Base-by-base conservation (phyloP, 2,888 invertebrate genomes). In the Dendrolimus houi region DNA sequence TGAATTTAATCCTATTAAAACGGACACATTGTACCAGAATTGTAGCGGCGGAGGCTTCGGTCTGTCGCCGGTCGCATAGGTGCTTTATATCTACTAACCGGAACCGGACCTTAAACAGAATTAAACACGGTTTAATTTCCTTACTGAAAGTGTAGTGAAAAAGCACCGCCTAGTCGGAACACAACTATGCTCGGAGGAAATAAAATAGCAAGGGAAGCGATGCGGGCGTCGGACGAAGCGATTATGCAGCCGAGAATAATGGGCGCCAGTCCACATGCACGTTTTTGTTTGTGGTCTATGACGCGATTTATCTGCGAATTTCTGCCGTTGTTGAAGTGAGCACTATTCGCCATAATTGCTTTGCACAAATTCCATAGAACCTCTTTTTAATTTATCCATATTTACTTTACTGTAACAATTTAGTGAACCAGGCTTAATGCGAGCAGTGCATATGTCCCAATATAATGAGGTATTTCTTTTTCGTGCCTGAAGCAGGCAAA, bases 171-270 rank as follows among this genome's bases (percentile, higher is more conserved):
- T 87, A 85, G 83, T 84, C 83, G 82, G 84, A 87, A 87, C 82
- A 85, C 81, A 85, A 87, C 85, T 85, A 84, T 85, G 81, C 81
- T 72, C 83, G 80, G 85, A 85, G 88, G 88, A 87, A 87, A 88
- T 89, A 89, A 90, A 90, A 87, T 88, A 87, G 88, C 81, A 76
- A 81, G 86, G 87, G 87, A 87, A 88, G 81, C 89, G 87, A 86
- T 87, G 88, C 89, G 88, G 87, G 87, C 85, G 87, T 87, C 83
- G 88, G 88, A 89, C 89, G 89, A 85, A 87, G 87, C 89, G 89
- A 90, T 90, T 90, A 90, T 90, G 88, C 89, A 88, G 89, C 87
- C 84, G 88, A 90, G 87, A 90, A 89, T 90, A 90, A 89, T 90
- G 88, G 89, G 79, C 81, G 84, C 83, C 85, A 85, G 87, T 88